These are phyloP conservation scores for Spodoptera litura DNA, from an alignment of 1,140 invertebrate genomes.

Conservation along the genomic window DNA sequence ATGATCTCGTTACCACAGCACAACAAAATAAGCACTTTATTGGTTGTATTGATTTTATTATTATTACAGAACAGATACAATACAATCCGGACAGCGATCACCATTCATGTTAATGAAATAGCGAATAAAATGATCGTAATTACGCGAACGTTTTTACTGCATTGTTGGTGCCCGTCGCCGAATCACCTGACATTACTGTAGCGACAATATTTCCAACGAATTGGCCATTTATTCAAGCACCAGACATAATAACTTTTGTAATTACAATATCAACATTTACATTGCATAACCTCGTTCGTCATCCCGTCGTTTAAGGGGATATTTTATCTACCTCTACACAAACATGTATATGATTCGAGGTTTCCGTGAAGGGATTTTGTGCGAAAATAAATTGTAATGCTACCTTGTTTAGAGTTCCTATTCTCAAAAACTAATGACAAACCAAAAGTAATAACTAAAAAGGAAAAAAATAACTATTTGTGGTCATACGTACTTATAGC, in stretches of 20 bases:
- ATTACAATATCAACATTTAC: slow-evolving; percentile 65
- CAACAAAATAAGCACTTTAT: slow-evolving; percentile 50
- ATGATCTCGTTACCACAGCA: background rate
- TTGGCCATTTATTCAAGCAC: slow-evolving; percentile 75
- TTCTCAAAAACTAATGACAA: no score
- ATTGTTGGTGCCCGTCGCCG: slow-evolving; percentile 75
- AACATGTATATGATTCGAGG: background rate
- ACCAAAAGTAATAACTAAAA: no score
- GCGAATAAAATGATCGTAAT: slow-evolving; percentile 81
- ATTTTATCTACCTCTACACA: background rate
- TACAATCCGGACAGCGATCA: slow-evolving; percentile 71
- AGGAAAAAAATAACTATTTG: no score
- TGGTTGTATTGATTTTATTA: slow-evolving; percentile 60
- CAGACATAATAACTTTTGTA: slow-evolving; percentile 75
- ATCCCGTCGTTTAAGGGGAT: slow-evolving; percentile 1
- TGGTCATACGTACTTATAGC: no score
- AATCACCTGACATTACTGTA: slow-evolving; percentile 83
- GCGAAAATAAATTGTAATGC: no score
- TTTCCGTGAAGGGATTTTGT: no score
- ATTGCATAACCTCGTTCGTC: slow-evolving; percentile 37
- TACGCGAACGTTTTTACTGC: slow-evolving; percentile 80
- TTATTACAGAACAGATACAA: slow-evolving; percentile 65
- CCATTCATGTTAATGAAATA: slow-evolving; percentile 80
- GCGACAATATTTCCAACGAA: slow-evolving; percentile 81
- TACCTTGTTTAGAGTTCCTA: no score